Base-by-base conservation (phyloP, 2,888 invertebrate genomes). In the Volucella inflata region DNA sequence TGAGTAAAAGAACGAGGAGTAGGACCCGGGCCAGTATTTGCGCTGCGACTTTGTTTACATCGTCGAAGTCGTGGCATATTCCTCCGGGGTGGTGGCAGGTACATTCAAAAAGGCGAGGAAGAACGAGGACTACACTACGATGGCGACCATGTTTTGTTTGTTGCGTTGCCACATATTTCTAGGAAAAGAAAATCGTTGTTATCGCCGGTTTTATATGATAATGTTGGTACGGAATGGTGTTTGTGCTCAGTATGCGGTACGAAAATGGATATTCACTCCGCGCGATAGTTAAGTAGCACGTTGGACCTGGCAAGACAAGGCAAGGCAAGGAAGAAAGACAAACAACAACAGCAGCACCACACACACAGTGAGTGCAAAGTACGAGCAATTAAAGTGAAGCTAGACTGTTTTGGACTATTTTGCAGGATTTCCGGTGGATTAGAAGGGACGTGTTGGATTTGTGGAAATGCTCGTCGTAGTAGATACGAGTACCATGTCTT, bases 351-450 rank as follows among this genome's bases (percentile, higher is more conserved):
- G 10, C 38, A 14, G 36, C 36, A 60, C 11, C 36, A 50, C 16
- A 48, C 51, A 60, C 64, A 12, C 40, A 50, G 55, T 30, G 68
- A 59, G 65, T 50, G 70, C 75, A 80, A 80, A 75, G 70, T 59
- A 46, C 79, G 17, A 76, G 67, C 75, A 76, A 84, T 80, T 76
- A 84, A 84, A 80, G 64, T 59, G 75, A 75, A 71, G 71, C 70
- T 59, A 70, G 75, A 80, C 80, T 80, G 75, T 80, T 80, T 84
- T 71, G 42, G 70, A 80, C 84, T 80, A 80, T 82, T 30, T 77
- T 76, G 60, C 75, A 70, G 84, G 84, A 84, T 84, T 84, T 84
- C 84, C 84, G 75, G 84, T 71, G 70, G 75, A 84, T 75, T 80
- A 74, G 83, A 14, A 75, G 48, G 42, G 79, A 60, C 50, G 65